Evolutionary conservation across 1,140 invertebrate genomes (phyloP), one percentile per base, ranked within the genome.

Genomic region (Galleria mellonella): DNA sequence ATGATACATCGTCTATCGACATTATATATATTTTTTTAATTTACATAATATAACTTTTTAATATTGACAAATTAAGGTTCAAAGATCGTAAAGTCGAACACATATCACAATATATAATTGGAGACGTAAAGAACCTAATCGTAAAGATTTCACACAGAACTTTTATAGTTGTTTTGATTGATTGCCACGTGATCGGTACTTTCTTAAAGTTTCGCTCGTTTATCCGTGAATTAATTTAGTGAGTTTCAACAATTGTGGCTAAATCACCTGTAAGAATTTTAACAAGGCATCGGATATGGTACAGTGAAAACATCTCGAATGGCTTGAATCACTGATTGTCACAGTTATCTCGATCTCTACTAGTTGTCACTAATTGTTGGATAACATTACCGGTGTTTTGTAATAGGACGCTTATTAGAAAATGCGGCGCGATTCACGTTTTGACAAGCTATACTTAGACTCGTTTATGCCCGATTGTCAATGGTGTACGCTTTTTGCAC

Each of bases 341-440:
- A 42, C 47, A 27, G 43, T 60, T 62, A 55, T 57, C 47, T 53
- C 32, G 35, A 35, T 30, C 45, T 23, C 43, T 58, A 51, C 51
- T 15, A 51, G 39, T 55, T 55, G 56, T 55, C 52, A 41, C 49
- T 62, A 62, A 59, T 65, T 60, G 56, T 62, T 69, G 42, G 44
- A 60, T 61, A 69, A 69, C 50, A 56, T 51, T 39, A 42, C 14
- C 33, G 30, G 30, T 32, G 30, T 32, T n/a, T 32, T 32, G 33
- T 35, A 35, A 35, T 35, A 31, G 15, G 41, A 11, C 50, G 36
- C 38, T 56, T 42, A 54, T 49, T 64, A 62, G 50, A 62, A 56
- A 51, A 57, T 43, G 33, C 36, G 37, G 44, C 36, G 49, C 48
- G 29, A 51, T 47, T 48, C 47, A 41, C 41, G 47, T 50, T 52